Conservation (phyloP, 2,113 vertebrate genomes). For the Machaerirhynchus nigripectus region DNA sequence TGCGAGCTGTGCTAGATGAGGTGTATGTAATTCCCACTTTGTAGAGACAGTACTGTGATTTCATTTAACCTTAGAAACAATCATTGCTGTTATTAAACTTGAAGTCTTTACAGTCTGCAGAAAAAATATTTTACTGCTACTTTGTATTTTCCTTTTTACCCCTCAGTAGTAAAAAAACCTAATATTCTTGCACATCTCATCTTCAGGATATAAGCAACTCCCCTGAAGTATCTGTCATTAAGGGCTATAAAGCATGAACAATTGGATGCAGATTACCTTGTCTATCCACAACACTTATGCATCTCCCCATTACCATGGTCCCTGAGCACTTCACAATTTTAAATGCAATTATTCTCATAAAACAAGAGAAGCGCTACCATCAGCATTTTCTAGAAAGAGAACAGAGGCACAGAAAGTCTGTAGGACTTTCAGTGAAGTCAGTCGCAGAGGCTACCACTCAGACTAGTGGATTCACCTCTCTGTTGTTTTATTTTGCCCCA, state of each 20-base stretch:
- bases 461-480: not conserved
- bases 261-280: constrained; percentile 30
- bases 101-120: not conserved
- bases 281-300: not conserved
- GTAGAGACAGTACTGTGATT: not conserved
- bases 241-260: constrained; percentile 47
- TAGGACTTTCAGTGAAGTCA: not conserved
- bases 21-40: not conserved
- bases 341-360: constrained; percentile 12
- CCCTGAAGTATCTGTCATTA: not conserved
- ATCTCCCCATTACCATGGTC: constrained; percentile 15
- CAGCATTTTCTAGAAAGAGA: constrained; percentile 1
- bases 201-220: not conserved
- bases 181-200: not conserved
- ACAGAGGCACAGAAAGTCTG: not conserved
- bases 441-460: not conserved
- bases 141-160: not conserved
- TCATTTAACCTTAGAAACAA: not conserved
- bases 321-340: constrained; percentile 9
- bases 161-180: not conserved
- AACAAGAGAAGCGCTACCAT: not conserved
- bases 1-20: not conserved
- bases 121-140: not conserved
- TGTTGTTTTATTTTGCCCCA: not conserved
- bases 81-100: not conserved